Evolutionary conservation across 2,113 vertebrate species (phyloP).

Genomic region (Oreochromis spilurus): DNA sequence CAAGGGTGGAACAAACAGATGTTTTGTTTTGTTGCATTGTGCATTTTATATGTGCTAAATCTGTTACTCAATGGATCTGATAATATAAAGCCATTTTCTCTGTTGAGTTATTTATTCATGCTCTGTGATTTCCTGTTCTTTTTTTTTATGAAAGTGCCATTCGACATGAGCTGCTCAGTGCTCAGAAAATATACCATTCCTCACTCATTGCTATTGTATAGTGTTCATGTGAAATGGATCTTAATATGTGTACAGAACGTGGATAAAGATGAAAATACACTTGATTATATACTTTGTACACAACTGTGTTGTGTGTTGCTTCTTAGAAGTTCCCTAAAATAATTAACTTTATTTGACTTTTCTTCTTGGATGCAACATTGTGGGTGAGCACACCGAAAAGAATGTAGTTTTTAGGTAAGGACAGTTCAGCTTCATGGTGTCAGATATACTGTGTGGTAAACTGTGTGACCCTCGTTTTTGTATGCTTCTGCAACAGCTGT

Average conservation of each 20-base stretch:
- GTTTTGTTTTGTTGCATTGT: slow-evolving; percentile 59
- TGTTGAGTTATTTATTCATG: slow-evolving; percentile 64
- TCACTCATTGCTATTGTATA: slow-evolving; percentile 85
- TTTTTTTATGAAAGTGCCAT: slow-evolving; percentile 75
- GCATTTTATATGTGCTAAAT: slow-evolving; percentile 68
- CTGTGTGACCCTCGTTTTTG: background rate
- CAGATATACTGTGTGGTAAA: background rate
- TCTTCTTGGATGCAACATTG: background rate
- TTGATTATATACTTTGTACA: slow-evolving; percentile 87
- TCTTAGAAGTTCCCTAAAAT: background rate
- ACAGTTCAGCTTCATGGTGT: background rate
- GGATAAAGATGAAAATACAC: slow-evolving; percentile 84
- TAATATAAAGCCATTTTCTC: slow-evolving; percentile 66
- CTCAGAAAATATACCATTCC: slow-evolving; percentile 80
- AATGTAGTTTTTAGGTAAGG: background rate
- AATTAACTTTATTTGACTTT: background rate
- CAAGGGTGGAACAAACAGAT: slow-evolving; percentile 45
- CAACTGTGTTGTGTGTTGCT: slow-evolving; percentile 60
- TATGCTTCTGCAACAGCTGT: background rate
- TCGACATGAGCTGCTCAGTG: slow-evolving; percentile 68
- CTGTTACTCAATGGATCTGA: slow-evolving; percentile 61
- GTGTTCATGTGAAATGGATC: slow-evolving; percentile 84
- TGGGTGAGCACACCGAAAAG: background rate
- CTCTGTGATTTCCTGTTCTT: slow-evolving; percentile 65
- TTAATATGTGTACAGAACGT: slow-evolving; percentile 83